A percentile compares a stretch with the other conserved stretches of the same genome.
Conservation (phyloP, 2,113 vertebrate genomes). For the Dunckerocampus dactyliophorus region DNA sequence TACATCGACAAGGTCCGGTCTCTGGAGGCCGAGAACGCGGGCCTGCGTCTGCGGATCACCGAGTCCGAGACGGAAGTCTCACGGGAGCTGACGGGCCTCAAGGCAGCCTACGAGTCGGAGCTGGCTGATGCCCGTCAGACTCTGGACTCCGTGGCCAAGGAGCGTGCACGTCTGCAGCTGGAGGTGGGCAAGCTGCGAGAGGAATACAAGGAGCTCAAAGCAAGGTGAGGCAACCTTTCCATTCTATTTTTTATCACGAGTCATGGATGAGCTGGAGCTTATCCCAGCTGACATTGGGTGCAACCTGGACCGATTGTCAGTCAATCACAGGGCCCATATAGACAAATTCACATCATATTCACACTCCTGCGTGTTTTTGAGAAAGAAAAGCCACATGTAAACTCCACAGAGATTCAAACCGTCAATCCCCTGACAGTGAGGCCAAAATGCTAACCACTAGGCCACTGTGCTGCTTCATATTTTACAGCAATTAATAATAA, state of each 20-base stretch:
- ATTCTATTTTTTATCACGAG: too few relatives aligned
- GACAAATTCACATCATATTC: too few relatives aligned
- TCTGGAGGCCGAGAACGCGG: constrained; percentile 90
- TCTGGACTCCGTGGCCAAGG: constrained; percentile 96
- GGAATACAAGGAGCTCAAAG: constrained; percentile 92
- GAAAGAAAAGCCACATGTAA: too few relatives aligned
- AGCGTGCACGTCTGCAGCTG: constrained; percentile 89
- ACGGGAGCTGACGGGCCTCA: constrained; percentile 89
- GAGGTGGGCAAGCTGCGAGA: constrained; percentile 89
- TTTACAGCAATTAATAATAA: constrained; percentile 3
- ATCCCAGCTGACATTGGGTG: too few relatives aligned
- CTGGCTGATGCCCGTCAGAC: constrained; percentile 93
- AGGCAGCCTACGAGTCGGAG: constrained; percentile 90
- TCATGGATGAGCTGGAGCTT: too few relatives aligned
- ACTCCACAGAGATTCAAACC: too few relatives aligned
- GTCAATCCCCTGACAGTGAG: too few relatives aligned
- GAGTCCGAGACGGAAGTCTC: constrained; percentile 94
- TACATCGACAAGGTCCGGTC: constrained; percentile 97
- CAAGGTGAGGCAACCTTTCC: constrained; percentile 73
- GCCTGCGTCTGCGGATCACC: constrained; percentile 88
- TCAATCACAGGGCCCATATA: too few relatives aligned
- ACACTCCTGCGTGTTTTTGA: too few relatives aligned
- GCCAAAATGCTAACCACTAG: too few relatives aligned
- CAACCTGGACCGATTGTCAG: too few relatives aligned
- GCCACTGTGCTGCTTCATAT: too few relatives aligned